phyloP scores from a whole-genome alignment of 2,888 invertebrate genomes.

The Dynastes maya region DNA sequence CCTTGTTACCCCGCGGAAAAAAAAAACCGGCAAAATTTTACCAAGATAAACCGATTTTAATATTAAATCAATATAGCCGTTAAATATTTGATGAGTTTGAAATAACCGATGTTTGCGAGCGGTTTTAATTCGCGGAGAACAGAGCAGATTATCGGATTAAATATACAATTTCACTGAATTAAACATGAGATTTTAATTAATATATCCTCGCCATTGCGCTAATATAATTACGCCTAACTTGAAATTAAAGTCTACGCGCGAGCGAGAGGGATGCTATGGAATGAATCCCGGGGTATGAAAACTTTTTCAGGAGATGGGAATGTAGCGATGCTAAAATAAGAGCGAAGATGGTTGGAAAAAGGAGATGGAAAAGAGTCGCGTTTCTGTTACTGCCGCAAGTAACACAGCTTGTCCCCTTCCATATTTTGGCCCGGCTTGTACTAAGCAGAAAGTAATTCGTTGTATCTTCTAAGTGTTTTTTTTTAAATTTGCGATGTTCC shows the following conservation, averaged over 20 bases:
- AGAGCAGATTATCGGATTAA: conserved; percentile 70
- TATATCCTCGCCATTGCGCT: conserved; percentile 65
- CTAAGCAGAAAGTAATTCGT: too few relatives aligned
- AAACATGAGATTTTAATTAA: conserved; percentile 71
- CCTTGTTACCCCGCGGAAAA: not conserved
- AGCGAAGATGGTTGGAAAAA: not conserved
- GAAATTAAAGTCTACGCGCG: conserved; percentile 65
- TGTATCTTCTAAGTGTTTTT: too few relatives aligned
- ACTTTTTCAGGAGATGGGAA: conserved; percentile 51
- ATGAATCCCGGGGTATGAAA: conserved; percentile 56
- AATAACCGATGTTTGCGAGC: conserved; percentile 68
- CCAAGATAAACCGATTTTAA: conserved; percentile 61
- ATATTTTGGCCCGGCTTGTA: not conserved
- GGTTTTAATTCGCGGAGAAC: conserved; percentile 69
- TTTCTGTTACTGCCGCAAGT: not conserved
- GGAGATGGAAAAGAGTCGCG: not conserved
- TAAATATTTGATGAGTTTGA: conserved; percentile 67
- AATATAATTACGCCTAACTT: conserved; percentile 66
- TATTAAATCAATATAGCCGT: conserved; percentile 64
- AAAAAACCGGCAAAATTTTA: conserved; percentile 47
- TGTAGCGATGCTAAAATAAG: not conserved
- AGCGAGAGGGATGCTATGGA: conserved; percentile 56
- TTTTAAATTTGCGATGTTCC: too few relatives aligned
- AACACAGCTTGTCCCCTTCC: not conserved
- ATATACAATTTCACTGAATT: conserved; percentile 70